phyloP scores from a whole-genome alignment of 2,888 invertebrate species.

The Colletes collaris region DNA sequence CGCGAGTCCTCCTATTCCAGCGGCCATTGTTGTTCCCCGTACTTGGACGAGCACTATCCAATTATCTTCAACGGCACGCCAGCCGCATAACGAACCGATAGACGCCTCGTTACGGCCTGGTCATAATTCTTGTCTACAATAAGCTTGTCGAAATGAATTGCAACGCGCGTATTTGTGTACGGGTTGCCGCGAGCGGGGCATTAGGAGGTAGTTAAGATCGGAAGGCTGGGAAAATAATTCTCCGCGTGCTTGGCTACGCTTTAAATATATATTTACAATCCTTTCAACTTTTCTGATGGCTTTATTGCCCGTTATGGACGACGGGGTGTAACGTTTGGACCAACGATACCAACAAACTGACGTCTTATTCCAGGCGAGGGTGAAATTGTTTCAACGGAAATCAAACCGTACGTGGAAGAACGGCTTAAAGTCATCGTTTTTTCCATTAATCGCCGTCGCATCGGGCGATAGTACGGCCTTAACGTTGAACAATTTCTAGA shows the following conservation, averaged over 20 bases:
- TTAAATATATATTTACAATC: too few species aligned
- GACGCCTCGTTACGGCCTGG: conserved; percentile 66
- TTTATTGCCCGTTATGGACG: too few species aligned
- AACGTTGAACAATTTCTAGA: too few species aligned
- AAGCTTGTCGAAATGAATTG: conserved; percentile 66
- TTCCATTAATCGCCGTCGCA: too few species aligned
- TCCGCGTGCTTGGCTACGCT: neutral
- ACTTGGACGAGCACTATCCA: conserved; percentile 65
- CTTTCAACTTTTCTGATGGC: too few species aligned
- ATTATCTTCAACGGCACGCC: conserved; percentile 60
- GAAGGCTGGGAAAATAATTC: conserved; percentile 56
- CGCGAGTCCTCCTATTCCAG: conserved; percentile 55
- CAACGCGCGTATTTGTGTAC: conserved; percentile 40
- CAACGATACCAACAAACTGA: too few species aligned
- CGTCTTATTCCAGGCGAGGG: too few species aligned
- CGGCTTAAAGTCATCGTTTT: too few species aligned
- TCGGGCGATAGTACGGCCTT: too few species aligned
- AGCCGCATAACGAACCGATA: conserved; percentile 68
- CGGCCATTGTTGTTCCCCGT: conserved; percentile 60
- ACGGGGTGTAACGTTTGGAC: too few species aligned
- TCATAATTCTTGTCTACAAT: conserved; percentile 65
- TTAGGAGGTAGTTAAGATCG: conserved; percentile 58
- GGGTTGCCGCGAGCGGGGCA: conserved; percentile 35
- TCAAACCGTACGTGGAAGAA: too few species aligned
- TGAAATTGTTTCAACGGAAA: too few species aligned